Evolutionary conservation across 2,113 vertebrate genomes (phyloP).

Genomic region (Pseudonaja textilis): DNA sequence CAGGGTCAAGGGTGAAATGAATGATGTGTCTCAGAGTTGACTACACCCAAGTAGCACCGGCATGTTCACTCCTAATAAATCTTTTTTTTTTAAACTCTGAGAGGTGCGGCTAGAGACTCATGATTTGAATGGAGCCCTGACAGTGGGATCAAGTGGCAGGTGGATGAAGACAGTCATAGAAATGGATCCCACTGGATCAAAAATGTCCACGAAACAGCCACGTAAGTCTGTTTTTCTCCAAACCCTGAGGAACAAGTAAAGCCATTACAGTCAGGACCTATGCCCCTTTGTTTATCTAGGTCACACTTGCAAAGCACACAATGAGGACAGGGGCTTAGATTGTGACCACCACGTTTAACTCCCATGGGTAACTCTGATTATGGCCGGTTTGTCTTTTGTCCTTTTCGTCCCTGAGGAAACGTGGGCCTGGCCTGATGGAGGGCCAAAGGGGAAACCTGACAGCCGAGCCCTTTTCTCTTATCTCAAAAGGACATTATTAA

Average conservation of each 20-base stretch:
- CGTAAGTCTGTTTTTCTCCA: not conserved
- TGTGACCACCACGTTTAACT: not conserved
- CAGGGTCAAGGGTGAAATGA: no score
- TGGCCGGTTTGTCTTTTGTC: fast-evolving
- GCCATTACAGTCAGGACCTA: not conserved
- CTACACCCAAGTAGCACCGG: no score
- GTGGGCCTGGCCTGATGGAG: slow-evolving; percentile 41
- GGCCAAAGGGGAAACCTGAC: slow-evolving; percentile 40
- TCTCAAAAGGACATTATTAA: slow-evolving; percentile 67
- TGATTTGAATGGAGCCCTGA: no score
- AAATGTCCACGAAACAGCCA: not conserved
- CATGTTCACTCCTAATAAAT: no score
- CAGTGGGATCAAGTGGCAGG: no score
- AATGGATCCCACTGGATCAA: not conserved
- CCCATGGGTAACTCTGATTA: not conserved
- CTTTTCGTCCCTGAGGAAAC: not conserved
- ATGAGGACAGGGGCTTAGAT: not conserved
- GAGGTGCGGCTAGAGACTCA: no score
- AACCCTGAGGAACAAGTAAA: not conserved
- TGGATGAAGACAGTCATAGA: not conserved
- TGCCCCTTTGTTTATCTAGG: not conserved
- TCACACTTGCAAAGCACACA: not conserved
- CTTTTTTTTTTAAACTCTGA: no score
- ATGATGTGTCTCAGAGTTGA: no score
- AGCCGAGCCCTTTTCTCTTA: slow-evolving; percentile 64